phyloP scores from a whole-genome alignment of 2,113 vertebrate species.

The Poecile atricapillus region DNA sequence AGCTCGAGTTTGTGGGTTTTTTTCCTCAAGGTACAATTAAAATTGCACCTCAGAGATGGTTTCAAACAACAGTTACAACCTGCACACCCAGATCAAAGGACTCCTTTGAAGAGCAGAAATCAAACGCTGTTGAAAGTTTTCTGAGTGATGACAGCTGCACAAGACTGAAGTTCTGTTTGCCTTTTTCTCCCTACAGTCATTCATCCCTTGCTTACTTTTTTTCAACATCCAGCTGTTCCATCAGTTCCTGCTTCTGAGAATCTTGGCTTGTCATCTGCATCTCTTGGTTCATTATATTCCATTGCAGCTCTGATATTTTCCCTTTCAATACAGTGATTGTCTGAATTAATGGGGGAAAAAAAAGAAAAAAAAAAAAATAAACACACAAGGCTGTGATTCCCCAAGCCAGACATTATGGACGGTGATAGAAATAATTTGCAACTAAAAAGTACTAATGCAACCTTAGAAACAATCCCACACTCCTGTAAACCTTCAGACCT shows the following conservation, averaged over 20 bases:
- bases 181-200: slow-evolving; percentile 8
- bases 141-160: slow-evolving; percentile 14
- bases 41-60: slow-evolving; percentile 1
- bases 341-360: slow-evolving; percentile 35
- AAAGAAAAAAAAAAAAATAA: background rate
- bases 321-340: slow-evolving; percentile 80
- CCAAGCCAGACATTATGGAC: background rate
- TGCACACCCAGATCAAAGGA: slow-evolving; percentile 50
- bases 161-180: slow-evolving; percentile 11
- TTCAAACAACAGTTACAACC: background rate
- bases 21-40: slow-evolving; percentile 34
- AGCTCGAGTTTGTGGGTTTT: background rate
- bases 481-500: background rate
- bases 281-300: slow-evolving; percentile 85
- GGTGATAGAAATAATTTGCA: background rate
- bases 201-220: slow-evolving; percentile 77
- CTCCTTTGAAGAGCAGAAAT: slow-evolving; percentile 50
- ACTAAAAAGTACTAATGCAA: background rate
- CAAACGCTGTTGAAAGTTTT: slow-evolving; percentile 20
- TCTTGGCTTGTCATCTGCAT: slow-evolving; percentile 77
- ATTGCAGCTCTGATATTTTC: slow-evolving; percentile 84
- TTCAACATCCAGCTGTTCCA: slow-evolving; percentile 86
- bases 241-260: slow-evolving; percentile 85
- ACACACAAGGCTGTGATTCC: background rate
- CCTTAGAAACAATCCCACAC: background rate